Conservation (phyloP, 2,113 vertebrate genomes). For the Uropsilus gracilis region DNA sequence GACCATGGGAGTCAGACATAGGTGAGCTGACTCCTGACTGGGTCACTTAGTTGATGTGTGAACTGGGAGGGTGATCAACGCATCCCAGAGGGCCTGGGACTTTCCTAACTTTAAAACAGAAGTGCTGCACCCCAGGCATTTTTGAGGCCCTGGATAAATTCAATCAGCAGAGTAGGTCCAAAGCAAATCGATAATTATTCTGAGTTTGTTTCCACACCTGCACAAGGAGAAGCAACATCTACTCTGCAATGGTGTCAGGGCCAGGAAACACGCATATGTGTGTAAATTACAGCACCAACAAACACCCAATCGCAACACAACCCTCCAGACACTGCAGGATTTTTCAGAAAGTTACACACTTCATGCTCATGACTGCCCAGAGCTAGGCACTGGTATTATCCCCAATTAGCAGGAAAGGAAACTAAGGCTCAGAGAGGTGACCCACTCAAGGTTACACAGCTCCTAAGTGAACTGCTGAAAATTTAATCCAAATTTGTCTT, state of each 20-base stretch:
- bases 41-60: fast-evolving
- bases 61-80: neutral
- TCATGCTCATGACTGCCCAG: fast-evolving
- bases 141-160: neutral
- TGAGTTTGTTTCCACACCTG: neutral
- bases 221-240: neutral
- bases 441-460: neutral
- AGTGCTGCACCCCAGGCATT: neutral
- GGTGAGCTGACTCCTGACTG: neutral
- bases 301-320: too few species aligned
- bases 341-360: neutral
- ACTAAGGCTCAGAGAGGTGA: neutral
- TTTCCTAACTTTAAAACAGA: neutral
- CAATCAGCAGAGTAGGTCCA: neutral
- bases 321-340: fast-evolving
- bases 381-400: too few species aligned
- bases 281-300: fast-evolving
- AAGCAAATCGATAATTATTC: neutral
- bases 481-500: neutral
- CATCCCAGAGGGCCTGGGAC: neutral
- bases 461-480: neutral
- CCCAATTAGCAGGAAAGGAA: neutral
- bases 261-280: neutral
- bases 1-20: neutral
- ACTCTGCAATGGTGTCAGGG: neutral